phyloP scores from a whole-genome alignment of 2,888 invertebrate species.

The Oscheius sp. region DNA sequence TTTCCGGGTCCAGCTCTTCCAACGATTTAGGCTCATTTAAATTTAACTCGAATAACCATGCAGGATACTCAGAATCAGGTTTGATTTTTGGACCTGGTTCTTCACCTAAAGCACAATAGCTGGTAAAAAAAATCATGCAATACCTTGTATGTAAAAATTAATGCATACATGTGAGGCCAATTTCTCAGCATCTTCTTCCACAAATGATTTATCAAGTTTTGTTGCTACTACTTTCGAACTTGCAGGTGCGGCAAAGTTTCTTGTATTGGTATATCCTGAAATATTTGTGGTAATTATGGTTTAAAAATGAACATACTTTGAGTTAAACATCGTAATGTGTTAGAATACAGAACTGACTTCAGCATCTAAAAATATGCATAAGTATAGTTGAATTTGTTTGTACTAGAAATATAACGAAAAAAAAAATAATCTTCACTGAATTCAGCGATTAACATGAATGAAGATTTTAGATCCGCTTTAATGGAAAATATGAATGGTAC shows the following conservation, averaged over 20 bases:
- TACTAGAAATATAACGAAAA: too few relatives aligned
- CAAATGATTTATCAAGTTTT: slow-evolving; percentile 67
- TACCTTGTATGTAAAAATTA: slow-evolving; percentile 68
- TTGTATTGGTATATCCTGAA: slow-evolving; percentile 5
- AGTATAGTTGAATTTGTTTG: too few relatives aligned
- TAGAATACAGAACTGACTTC: neutral
- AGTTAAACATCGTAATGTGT: neutral
- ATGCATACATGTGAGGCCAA: slow-evolving; percentile 67
- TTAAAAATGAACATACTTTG: neutral
- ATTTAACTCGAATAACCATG: slow-evolving; percentile 73
- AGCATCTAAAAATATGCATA: neutral
- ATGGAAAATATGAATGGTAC: neutral
- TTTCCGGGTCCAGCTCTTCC: slow-evolving; percentile 69
- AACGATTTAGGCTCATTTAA: slow-evolving; percentile 53
- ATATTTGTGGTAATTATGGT: too few relatives aligned
- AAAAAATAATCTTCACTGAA: neutral
- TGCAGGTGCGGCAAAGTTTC: slow-evolving; percentile 37
- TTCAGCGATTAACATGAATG: too few relatives aligned
- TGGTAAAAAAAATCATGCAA: neutral
- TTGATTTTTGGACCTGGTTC: slow-evolving; percentile 75
- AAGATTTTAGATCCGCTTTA: neutral
- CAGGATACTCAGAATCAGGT: slow-evolving; percentile 75
- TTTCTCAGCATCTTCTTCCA: slow-evolving; percentile 68
- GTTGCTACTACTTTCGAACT: slow-evolving; percentile 50
- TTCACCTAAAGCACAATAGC: slow-evolving; percentile 61